Conservation (phyloP, 2,113 vertebrate genomes). For the Rhegmatorhina hoffmannsi region DNA sequence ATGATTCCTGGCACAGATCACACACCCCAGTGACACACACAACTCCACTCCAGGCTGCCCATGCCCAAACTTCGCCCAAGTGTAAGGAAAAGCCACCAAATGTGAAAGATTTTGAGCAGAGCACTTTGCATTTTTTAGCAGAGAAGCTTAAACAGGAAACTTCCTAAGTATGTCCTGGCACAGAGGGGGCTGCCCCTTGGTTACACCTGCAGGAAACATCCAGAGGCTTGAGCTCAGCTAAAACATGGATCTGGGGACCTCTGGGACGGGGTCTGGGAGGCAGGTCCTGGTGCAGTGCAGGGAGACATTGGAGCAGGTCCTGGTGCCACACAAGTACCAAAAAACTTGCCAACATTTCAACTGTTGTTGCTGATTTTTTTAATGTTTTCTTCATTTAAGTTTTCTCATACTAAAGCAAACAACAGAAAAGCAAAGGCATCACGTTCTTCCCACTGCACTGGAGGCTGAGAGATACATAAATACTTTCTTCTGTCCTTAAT, state of each 20-base stretch:
- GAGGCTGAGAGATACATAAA: neutral
- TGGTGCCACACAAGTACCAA: neutral
- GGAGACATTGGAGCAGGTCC: neutral
- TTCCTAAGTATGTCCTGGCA: neutral
- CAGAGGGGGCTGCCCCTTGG: neutral
- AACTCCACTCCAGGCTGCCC: neutral
- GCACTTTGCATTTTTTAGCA: neutral
- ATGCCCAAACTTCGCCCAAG: rapidly evolving
- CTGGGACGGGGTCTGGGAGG: neutral
- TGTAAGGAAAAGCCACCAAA: neutral
- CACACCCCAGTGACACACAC: neutral
- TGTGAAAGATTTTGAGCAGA: neutral
- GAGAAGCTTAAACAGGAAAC: neutral
- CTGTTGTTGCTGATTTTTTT: neutral
- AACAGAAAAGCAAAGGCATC: neutral
- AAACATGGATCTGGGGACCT: rapidly evolving
- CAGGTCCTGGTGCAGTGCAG: neutral
- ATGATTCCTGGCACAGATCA: neutral
- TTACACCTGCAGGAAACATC: neutral
- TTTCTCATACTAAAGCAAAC: neutral
- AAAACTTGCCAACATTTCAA: neutral
- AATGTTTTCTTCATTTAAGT: neutral
- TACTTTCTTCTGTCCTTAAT: neutral
- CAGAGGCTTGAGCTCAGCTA: neutral
- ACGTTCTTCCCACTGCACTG: rapidly evolving